phyloP scores from a whole-genome alignment of 2,797 vertebrate species.

The Tokudaia tokunoshimensis region DNA sequence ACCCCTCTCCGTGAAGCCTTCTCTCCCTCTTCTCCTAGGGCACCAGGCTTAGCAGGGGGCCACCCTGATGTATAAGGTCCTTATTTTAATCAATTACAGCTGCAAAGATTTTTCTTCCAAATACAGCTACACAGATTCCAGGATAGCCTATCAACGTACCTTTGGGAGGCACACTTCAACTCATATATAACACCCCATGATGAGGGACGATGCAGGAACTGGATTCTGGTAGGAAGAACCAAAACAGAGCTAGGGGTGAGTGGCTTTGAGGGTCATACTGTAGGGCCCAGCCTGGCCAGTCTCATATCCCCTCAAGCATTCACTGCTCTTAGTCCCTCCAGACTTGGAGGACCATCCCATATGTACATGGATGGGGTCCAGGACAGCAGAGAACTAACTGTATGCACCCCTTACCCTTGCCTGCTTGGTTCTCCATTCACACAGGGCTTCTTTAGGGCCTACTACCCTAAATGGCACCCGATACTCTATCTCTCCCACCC shows the following conservation, averaged over 20 bases:
- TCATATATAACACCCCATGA: fast-evolving
- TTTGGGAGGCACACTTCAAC: background rate
- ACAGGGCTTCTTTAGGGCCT: background rate
- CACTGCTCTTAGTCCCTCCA: background rate
- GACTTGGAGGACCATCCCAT: fast-evolving
- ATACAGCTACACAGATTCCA: background rate
- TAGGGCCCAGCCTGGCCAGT: background rate
- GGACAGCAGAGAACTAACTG: background rate
- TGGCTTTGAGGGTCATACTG: background rate
- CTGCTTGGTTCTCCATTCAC: background rate
- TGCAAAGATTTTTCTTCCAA: background rate
- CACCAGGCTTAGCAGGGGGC: fast-evolving
- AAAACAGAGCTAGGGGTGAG: fast-evolving
- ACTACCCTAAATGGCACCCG: background rate
- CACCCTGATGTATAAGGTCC: fast-evolving
- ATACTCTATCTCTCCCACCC: background rate
- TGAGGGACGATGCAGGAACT: fast-evolving
- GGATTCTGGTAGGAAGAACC: background rate
- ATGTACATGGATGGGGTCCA: fast-evolving
- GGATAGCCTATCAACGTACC: background rate
- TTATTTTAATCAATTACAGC: too few relatives aligned
- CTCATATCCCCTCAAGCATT: fast-evolving
- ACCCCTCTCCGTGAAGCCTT: background rate
- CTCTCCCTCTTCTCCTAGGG: background rate
- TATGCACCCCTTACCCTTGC: fast-evolving